A percentile compares a stretch with the other conserved stretches of the same genome.
These are phyloP conservation scores for Paramisgurnus dabryanus DNA, from an alignment of 2,113 vertebrate species.

Conservation along the genomic window DNA sequence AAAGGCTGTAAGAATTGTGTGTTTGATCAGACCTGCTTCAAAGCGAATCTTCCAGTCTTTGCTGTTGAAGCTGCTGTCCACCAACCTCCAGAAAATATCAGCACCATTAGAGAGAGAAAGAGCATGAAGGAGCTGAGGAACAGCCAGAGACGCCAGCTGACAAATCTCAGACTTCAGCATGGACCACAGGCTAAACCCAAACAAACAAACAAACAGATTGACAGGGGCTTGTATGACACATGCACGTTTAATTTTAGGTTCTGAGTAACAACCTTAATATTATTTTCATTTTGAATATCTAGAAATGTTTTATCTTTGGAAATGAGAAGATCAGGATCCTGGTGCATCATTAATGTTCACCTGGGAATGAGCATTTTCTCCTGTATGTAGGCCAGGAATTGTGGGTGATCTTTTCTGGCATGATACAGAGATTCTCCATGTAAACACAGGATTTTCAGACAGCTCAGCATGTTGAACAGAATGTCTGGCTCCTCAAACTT, in stretches of 20 bases:
- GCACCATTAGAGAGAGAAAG: slow-evolving; percentile 91
- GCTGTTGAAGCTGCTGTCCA: slow-evolving; percentile 95
- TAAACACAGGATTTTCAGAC: slow-evolving; percentile 93
- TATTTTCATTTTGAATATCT: no score
- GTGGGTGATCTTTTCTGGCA: slow-evolving; percentile 90
- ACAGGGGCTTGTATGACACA: slow-evolving; percentile 13
- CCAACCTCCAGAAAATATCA: slow-evolving; percentile 98
- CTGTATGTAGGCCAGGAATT: slow-evolving; percentile 94
- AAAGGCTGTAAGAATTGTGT: not conserved
- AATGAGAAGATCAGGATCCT: no score
- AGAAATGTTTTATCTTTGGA: no score
- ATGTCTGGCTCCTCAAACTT: slow-evolving; percentile 98
- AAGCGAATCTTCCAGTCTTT: slow-evolving; percentile 99
- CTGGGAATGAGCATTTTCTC: slow-evolving; percentile 96
- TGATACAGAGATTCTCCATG: slow-evolving; percentile 94
- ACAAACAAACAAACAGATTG: slow-evolving; percentile 25
- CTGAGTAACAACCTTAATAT: no score
- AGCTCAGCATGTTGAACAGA: slow-evolving; percentile 97
- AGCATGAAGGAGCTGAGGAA: slow-evolving; percentile 94
- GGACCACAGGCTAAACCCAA: slow-evolving; percentile 86
- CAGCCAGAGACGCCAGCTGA: slow-evolving; percentile 91
- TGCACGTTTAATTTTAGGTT: no score
- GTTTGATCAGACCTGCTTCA: slow-evolving; percentile 87
- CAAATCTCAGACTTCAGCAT: slow-evolving; percentile 96
- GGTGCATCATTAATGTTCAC: slow-evolving; percentile 61